phyloP scores from a whole-genome alignment of 2,113 vertebrate genomes.

The rabbit (Oryctolagus cuniculus) region DNA sequence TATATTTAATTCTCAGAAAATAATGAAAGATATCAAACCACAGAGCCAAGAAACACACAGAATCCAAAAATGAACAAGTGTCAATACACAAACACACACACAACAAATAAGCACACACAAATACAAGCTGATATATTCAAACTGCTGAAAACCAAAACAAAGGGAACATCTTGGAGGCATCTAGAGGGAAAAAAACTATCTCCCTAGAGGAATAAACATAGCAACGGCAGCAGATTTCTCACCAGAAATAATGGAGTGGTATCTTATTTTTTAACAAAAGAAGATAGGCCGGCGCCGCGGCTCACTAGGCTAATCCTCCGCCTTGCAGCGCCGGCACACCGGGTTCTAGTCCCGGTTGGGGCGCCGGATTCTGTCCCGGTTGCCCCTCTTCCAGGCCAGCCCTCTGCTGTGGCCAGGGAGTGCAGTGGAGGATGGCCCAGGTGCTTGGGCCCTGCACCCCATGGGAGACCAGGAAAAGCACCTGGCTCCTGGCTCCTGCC shows the following conservation, averaged over 20 bases:
- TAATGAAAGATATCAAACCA: background rate
- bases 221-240: constrained; percentile 1
- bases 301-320: too few species aligned
- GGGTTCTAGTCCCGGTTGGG: too few species aligned
- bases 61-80: background rate
- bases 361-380: too few species aligned
- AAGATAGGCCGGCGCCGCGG: too few species aligned
- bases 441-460: too few species aligned
- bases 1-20: background rate
- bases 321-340: too few species aligned
- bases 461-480: too few species aligned
- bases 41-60: background rate
- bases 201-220: background rate
- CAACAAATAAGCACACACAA: background rate
- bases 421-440: too few species aligned
- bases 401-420: too few species aligned
- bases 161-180: background rate
- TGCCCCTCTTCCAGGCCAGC: too few species aligned
- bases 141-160: background rate
- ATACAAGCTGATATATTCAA: constrained; percentile 2
- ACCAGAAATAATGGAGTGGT: background rate
- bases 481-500: too few species aligned
- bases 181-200: background rate
- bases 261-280: background rate
- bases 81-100: background rate